Percentiles rank a stretch among this genome's conserved stretches.
Conservation (phyloP, 2,113 vertebrate species). For the Corvus moneduloides region DNA sequence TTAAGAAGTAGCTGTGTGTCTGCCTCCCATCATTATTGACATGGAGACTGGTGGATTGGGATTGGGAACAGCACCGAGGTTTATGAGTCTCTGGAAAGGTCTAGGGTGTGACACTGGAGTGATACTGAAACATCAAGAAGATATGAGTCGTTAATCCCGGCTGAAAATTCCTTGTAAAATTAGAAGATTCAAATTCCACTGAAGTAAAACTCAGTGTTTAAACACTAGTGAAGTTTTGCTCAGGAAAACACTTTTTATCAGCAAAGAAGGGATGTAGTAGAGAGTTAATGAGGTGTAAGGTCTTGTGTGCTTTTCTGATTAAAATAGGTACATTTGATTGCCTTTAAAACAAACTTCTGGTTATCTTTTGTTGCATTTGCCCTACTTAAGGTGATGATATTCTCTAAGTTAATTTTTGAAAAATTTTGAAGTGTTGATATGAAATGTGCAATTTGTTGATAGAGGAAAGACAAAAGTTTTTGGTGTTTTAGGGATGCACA, state of each 20-base stretch:
- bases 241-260: background rate
- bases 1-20: background rate
- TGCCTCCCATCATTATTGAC: background rate
- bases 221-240: background rate
- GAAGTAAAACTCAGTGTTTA: background rate
- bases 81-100: background rate
- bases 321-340: background rate
- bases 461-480: background rate
- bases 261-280: background rate
- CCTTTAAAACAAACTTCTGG: background rate
- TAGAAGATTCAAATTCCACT: background rate
- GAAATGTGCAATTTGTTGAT: background rate
- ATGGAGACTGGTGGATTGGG: background rate
- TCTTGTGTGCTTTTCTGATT: background rate
- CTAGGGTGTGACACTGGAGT: background rate
- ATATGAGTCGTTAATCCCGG: background rate
- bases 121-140: background rate
- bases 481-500: background rate
- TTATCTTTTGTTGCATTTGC: background rate
- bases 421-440: background rate
- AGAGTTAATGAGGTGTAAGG: background rate
- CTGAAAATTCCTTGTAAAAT: background rate
- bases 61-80: background rate
- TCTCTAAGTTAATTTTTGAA: background rate
- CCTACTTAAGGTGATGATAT: background rate